Evolutionary conservation across 2,888 invertebrate genomes (phyloP).

Genomic region (Cacoxenus indagator): DNA sequence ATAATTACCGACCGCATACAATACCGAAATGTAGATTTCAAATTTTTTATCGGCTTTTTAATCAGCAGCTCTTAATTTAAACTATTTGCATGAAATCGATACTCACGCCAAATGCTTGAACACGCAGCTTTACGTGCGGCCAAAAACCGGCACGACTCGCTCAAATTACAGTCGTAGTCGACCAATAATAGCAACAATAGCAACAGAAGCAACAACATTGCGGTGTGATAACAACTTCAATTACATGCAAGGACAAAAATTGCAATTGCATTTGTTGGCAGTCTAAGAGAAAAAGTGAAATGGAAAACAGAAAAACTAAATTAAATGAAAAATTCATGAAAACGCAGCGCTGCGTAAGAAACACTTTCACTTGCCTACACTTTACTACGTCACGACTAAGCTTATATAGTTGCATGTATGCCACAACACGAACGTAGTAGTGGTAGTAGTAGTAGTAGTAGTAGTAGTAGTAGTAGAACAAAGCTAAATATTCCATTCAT

Average conservation of each 20-base stretch:
- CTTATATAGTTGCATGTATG: background rate
- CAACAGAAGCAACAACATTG: slow-evolving; percentile 34
- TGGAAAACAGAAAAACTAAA: background rate
- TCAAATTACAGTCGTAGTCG: slow-evolving; percentile 24
- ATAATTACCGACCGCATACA: too few species aligned
- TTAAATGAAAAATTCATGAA: background rate
- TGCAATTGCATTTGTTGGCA: background rate
- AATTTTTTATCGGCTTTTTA: background rate
- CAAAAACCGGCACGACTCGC: background rate
- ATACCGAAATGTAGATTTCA: background rate
- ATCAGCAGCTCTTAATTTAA: background rate
- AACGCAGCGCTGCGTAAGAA: slow-evolving; percentile 2
- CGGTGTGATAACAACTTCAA: background rate
- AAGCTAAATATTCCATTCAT: background rate
- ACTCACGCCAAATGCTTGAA: background rate
- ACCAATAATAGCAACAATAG: slow-evolving; percentile 7
- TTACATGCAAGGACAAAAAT: slow-evolving; percentile 26
- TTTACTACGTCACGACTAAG: background rate
- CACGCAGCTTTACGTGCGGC: background rate
- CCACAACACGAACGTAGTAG: background rate
- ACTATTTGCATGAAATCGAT: background rate
- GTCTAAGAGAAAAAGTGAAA: background rate
- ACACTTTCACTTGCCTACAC: background rate
- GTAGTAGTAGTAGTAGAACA: background rate
- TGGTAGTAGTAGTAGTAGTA: background rate